Evolutionary conservation across 1,140 invertebrate genomes (phyloP).

Genomic region (Aphelinus atriplicis): DNA sequence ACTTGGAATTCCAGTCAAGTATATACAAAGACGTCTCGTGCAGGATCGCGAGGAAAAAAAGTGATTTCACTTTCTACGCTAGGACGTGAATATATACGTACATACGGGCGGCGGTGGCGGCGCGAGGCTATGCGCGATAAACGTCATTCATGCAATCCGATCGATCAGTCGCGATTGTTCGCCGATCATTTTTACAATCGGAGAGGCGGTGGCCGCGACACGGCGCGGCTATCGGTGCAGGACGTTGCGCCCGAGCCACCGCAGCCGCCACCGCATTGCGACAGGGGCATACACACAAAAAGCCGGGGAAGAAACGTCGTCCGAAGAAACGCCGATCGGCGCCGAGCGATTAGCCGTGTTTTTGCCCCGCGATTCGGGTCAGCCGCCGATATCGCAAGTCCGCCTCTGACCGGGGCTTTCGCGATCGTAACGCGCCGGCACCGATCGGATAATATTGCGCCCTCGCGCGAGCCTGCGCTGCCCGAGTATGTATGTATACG

Average conservation of each 20-base stretch:
- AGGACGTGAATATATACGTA: too few species aligned
- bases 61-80: slow-evolving; percentile 35
- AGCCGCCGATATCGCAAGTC: neutral
- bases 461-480: too few species aligned
- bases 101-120: neutral
- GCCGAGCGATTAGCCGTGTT: neutral
- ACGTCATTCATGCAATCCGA: slow-evolving; percentile 41
- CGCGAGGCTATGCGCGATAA: slow-evolving; percentile 25
- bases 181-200: slow-evolving; percentile 37
- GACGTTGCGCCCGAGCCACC: neutral
- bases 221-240: slow-evolving; percentile 15
- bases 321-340: neutral
- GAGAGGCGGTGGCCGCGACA: slow-evolving; percentile 28
- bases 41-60: slow-evolving; percentile 9
- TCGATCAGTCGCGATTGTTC: slow-evolving; percentile 39
- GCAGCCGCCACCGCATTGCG: slow-evolving; percentile 1
- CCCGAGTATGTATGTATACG: too few species aligned
- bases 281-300: neutral
- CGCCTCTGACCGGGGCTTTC: too few species aligned
- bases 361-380: neutral
- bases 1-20: slow-evolving; percentile 41
- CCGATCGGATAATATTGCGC: too few species aligned
- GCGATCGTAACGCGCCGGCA: too few species aligned
- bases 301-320: neutral
- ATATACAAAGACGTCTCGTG: neutral